Conservation (phyloP, 2,113 vertebrate genomes). For the Sakesphorus luctuosus region DNA sequence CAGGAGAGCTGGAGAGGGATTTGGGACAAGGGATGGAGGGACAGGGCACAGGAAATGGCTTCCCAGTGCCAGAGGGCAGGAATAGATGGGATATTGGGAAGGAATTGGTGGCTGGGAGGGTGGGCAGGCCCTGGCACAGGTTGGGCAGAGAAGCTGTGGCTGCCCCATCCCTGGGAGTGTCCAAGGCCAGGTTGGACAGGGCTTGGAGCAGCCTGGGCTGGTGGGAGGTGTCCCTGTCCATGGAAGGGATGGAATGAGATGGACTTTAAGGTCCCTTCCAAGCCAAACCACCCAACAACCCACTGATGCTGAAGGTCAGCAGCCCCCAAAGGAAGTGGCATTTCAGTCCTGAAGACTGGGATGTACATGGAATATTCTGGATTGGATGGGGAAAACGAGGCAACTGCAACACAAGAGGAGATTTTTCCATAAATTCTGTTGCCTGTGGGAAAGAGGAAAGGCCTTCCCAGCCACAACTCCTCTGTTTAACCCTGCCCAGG, state of each 20-base stretch:
- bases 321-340: background rate
- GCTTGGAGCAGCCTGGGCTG: fast-evolving
- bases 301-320: background rate
- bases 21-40: background rate
- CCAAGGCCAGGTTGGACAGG: fast-evolving
- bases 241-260: fast-evolving
- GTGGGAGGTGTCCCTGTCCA: background rate
- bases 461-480: background rate
- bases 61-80: background rate
- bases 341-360: fast-evolving
- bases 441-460: background rate
- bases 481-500: background rate
- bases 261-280: background rate
- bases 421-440: background rate
- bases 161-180: background rate
- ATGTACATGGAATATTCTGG: background rate
- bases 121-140: background rate
- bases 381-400: background rate
- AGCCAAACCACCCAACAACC: background rate
- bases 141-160: background rate
- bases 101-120: fast-evolving
- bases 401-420: background rate
- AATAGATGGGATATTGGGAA: background rate
- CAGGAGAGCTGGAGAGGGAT: background rate
- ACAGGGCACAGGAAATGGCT: background rate